Percentiles rank a stretch among this genome's conserved stretches.
Conservation (phyloP, 1,140 invertebrate genomes). For the Steinernema khuongi region DNA sequence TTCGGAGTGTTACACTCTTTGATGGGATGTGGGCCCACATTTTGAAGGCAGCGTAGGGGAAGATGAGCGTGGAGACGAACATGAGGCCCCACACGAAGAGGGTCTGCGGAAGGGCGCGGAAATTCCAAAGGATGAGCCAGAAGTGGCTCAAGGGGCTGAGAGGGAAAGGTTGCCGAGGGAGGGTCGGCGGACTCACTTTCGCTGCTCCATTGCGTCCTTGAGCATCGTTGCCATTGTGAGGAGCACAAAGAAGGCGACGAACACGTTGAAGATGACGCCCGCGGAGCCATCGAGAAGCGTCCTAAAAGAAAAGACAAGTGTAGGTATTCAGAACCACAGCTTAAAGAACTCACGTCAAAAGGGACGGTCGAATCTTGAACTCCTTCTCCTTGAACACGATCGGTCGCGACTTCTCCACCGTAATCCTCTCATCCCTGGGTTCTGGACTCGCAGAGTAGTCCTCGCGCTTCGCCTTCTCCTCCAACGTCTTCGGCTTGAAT, state of each 20-base stretch:
- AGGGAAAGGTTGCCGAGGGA: not conserved
- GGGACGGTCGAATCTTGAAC: constrained; percentile 45
- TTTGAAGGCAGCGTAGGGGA: constrained; percentile 36
- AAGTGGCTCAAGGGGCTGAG: constrained; percentile 47
- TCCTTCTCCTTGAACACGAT: constrained; percentile 12
- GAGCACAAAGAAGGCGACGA: constrained; percentile 7
- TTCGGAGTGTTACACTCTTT: constrained; percentile 33
- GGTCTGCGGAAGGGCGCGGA: constrained; percentile 45
- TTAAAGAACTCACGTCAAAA: constrained; percentile 46
- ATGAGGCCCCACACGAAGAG: constrained; percentile 48
- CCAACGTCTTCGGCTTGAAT: not conserved
- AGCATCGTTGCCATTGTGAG: constrained; percentile 3
- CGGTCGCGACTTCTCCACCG: not conserved
- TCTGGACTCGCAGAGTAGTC: too few relatives aligned
- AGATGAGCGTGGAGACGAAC: constrained; percentile 51
- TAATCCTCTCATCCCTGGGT: too few relatives aligned
- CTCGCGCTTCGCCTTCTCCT: not conserved
- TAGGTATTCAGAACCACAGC: not conserved
- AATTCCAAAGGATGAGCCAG: constrained; percentile 56
- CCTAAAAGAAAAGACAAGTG: not conserved
- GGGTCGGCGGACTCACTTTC: not conserved
- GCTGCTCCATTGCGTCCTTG: not conserved
- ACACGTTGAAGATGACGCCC: constrained; percentile 4
- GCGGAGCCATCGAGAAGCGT: constrained; percentile 8
- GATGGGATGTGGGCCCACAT: constrained; percentile 39